Evolutionary conservation across 1,140 invertebrate genomes (phyloP).

Genomic region (Phortica variegata): DNA sequence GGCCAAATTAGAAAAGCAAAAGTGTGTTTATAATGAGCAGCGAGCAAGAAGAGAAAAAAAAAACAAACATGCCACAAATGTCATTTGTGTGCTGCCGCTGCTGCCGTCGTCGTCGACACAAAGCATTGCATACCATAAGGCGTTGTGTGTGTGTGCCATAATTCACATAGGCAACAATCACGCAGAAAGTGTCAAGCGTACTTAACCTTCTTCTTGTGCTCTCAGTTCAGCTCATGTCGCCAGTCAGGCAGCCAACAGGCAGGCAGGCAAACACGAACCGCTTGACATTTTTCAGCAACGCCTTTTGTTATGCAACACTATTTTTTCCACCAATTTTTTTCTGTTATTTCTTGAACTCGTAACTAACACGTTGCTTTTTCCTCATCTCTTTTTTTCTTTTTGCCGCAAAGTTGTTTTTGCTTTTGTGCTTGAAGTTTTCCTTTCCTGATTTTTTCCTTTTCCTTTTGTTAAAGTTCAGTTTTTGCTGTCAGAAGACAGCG

Average conservation of each 20-base stretch:
- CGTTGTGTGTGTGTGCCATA: slow-evolving; percentile 16
- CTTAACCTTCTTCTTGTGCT: slow-evolving; percentile 46
- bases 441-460: too few relatives aligned
- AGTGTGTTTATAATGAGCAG: slow-evolving; percentile 16
- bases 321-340: too few relatives aligned
- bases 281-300: slow-evolving; percentile 47
- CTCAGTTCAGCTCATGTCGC: slow-evolving; percentile 1
- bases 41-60: slow-evolving; percentile 27
- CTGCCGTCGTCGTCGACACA: too few relatives aligned
- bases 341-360: too few relatives aligned
- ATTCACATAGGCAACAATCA: too few relatives aligned
- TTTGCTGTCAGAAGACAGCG: too few relatives aligned
- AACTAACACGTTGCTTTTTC: too few relatives aligned
- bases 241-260: slow-evolving; percentile 15
- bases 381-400: too few relatives aligned
- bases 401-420: too few relatives aligned
- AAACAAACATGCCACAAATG: slow-evolving; percentile 9
- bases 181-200: slow-evolving; percentile 40
- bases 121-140: slow-evolving; percentile 10
- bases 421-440: too few relatives aligned
- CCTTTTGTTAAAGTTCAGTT: too few relatives aligned
- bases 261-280: slow-evolving; percentile 32
- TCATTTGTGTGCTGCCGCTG: too few relatives aligned
- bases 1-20: not conserved
- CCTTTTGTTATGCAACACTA: slow-evolving; percentile 40